phyloP scores from a whole-genome alignment of 2,888 invertebrate species.

The Zaprionus bogoriensis region DNA sequence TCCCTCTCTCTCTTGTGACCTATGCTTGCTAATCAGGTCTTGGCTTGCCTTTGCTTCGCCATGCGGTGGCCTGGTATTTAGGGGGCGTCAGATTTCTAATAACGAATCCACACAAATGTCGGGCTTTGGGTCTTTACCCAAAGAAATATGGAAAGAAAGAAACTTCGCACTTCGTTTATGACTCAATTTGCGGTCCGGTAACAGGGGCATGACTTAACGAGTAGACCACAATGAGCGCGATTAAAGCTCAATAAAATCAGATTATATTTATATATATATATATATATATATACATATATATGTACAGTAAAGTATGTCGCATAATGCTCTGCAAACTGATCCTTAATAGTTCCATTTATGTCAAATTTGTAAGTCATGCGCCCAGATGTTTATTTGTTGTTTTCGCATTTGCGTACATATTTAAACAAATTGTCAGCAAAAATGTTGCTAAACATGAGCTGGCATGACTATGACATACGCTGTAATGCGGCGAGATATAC shows the following conservation, averaged over 20 bases:
- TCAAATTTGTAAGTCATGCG: conserved; percentile 5
- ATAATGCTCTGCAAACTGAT: background rate
- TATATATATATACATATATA: background rate
- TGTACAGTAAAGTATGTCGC: background rate
- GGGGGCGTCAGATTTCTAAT: conserved; percentile 37
- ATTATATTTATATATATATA: conserved; percentile 2
- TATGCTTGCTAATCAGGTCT: background rate
- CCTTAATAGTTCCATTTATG: conserved; percentile 21
- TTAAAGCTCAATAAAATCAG: conserved; percentile 22
- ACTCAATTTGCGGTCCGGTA: conserved; percentile 38
- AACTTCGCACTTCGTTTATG: conserved; percentile 24
- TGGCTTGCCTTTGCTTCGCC: background rate
- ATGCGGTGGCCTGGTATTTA: conserved; percentile 14
- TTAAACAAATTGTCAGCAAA: conserved; percentile 40
- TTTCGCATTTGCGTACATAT: conserved; percentile 51
- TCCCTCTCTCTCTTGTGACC: no score
- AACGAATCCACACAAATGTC: background rate
- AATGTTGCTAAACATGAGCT: background rate
- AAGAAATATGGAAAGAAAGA: conserved; percentile 6
- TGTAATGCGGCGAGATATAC: no score
- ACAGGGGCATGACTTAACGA: conserved; percentile 39
- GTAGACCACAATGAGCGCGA: conserved; percentile 10
- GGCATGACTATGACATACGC: background rate
- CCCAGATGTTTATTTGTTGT: conserved; percentile 34
- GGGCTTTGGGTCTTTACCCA: no score